Conservation (phyloP, 2,888 invertebrate genomes). For the Himalopsyche japonica region DNA sequence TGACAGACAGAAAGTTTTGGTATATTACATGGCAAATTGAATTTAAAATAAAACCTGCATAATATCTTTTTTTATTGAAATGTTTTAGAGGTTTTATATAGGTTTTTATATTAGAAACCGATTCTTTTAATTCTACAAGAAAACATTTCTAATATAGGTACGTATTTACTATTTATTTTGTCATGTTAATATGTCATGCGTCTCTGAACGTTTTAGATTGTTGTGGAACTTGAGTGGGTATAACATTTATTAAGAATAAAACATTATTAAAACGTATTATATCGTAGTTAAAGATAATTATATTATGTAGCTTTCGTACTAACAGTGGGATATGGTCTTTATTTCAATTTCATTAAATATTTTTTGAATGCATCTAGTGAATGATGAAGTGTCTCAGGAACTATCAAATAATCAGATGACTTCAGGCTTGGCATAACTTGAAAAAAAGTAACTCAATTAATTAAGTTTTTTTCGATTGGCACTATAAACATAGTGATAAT, state of each 20-base stretch:
- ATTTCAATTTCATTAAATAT: not conserved
- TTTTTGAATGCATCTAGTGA: slow-evolving; percentile 26
- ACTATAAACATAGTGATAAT: no score
- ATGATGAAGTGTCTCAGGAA: slow-evolving; percentile 20
- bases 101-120: no score
- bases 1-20: no score
- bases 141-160: no score
- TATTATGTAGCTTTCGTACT: slow-evolving; percentile 26
- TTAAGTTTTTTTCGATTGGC: no score
- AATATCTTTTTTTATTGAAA: no score
- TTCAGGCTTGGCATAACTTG: not conserved
- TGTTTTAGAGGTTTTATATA: no score
- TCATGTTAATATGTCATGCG: not conserved
- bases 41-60: no score
- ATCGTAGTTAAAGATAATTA: slow-evolving; percentile 7
- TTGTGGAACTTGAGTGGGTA: not conserved
- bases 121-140: no score
- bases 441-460: not conserved
- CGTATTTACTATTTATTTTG: no score
- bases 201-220: not conserved
- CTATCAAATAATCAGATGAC: not conserved
- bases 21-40: no score
- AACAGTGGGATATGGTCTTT: slow-evolving; percentile 35
- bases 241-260: not conserved
- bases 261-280: not conserved